Conservation (phyloP, 2,888 invertebrate genomes). For the Lasioglossum oenotherae region DNA sequence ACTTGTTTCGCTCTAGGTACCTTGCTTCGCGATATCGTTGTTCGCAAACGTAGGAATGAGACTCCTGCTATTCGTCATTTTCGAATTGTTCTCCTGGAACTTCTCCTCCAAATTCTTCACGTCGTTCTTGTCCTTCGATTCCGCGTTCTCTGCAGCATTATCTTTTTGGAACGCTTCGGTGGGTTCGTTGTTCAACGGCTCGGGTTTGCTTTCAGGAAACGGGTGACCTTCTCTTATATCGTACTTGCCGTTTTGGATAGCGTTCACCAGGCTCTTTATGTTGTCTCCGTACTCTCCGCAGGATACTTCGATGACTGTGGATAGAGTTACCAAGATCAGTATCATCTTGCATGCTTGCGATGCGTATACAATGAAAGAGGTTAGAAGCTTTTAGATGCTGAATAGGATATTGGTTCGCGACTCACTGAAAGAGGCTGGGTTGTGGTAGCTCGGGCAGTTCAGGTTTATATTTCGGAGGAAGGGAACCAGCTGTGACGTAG, state of each 20-base stretch:
- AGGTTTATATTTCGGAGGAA: constrained; percentile 92
- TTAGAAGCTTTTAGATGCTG: neutral
- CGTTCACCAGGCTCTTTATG: constrained; percentile 92
- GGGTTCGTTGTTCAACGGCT: constrained; percentile 84
- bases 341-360: neutral
- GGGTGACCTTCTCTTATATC: constrained; percentile 91
- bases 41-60: constrained; percentile 77
- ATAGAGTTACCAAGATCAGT: neutral
- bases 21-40: constrained; percentile 81
- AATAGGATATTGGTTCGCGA: constrained; percentile 28
- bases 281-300: constrained; percentile 98
- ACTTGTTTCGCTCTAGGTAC: constrained; percentile 58
- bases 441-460: constrained; percentile 97
- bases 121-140: constrained; percentile 81
- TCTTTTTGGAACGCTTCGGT: constrained; percentile 75
- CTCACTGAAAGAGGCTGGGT: constrained; percentile 96
- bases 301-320: constrained; percentile 95
- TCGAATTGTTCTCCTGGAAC: constrained; percentile 75
- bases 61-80: constrained; percentile 73
- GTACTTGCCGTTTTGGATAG: constrained; percentile 93
- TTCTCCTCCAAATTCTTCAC: constrained; percentile 80
- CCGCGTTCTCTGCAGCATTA: constrained; percentile 64
- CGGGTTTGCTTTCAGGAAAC: constrained; percentile 87
- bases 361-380: neutral
- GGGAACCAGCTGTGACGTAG: constrained; percentile 93